Conservation (phyloP, 1,140 invertebrate species). For the Anoplophora glabripennis region DNA sequence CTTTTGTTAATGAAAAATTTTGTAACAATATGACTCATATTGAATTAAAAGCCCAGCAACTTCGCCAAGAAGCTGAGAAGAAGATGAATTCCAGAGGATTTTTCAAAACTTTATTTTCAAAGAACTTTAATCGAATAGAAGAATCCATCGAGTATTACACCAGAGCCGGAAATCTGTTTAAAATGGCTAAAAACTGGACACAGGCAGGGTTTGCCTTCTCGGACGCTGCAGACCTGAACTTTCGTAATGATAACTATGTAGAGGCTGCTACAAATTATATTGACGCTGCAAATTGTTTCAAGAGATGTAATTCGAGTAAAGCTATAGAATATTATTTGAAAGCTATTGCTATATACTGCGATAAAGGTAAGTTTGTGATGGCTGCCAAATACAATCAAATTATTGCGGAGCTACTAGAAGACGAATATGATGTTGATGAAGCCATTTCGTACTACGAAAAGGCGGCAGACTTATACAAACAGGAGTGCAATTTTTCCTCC, state of each 20-base stretch:
- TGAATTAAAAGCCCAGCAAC: constrained; percentile 86
- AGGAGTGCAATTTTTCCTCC: constrained; percentile 84
- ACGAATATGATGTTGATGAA: constrained; percentile 83
- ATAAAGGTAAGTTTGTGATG: constrained; percentile 94
- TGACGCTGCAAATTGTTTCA: constrained; percentile 95
- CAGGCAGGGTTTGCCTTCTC: constrained; percentile 92
- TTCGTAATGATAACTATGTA: constrained; percentile 80
- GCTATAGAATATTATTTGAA: constrained; percentile 87
- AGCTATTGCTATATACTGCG: constrained; percentile 96
- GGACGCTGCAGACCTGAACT: constrained; percentile 82
- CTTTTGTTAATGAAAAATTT: constrained; percentile 6
- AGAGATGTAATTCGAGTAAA: constrained; percentile 88
- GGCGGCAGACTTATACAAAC: constrained; percentile 91
- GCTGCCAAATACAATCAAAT: constrained; percentile 96
- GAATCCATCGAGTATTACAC: constrained; percentile 95
- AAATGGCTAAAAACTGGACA: constrained; percentile 98
- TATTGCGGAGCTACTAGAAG: constrained; percentile 97
- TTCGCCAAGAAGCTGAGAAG: constrained; percentile 88
- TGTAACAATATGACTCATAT: constrained; percentile 71
- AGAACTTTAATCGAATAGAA: constrained; percentile 55
- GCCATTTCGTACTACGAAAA: constrained; percentile 93
- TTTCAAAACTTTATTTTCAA: constrained; percentile 86
- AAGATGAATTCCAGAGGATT: constrained; percentile 84
- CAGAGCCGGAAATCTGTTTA: constrained; percentile 93
- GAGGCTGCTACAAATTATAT: constrained; percentile 92